phyloP scores from a whole-genome alignment of 2,888 invertebrate species.

The Notodonta dromedarius region DNA sequence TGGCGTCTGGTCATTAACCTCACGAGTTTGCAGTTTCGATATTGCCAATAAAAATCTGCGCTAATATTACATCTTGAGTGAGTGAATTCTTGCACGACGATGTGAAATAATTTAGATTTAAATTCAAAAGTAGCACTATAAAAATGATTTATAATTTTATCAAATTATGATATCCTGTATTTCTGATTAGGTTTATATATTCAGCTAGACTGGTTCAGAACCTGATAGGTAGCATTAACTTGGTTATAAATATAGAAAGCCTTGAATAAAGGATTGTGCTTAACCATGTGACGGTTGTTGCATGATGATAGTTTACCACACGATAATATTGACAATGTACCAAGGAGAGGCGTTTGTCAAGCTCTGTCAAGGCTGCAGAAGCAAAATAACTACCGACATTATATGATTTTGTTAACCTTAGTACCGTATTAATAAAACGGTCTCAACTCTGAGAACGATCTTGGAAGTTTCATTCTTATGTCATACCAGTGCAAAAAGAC shows the following conservation, averaged over 20 bases:
- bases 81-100: constrained; percentile 2
- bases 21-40: background rate
- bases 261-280: background rate
- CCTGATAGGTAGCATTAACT: too few species aligned
- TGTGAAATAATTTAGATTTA: background rate
- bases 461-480: too few species aligned
- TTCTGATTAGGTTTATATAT: background rate
- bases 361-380: background rate
- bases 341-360: background rate
- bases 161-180: background rate
- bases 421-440: too few species aligned
- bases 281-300: background rate
- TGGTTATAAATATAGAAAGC: background rate
- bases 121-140: background rate
- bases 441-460: too few species aligned
- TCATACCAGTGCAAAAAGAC: too few species aligned
- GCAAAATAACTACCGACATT: background rate
- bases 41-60: constrained; percentile 2
- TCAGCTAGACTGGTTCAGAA: too few species aligned
- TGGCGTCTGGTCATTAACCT: constrained; percentile 13
- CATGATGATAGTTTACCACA: background rate
- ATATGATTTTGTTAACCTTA: background rate
- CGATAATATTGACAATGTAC: background rate
- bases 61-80: constrained; percentile 5
- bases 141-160: background rate